Conservation (phyloP, 2,888 invertebrate genomes). For the Cantharis lateralis region DNA sequence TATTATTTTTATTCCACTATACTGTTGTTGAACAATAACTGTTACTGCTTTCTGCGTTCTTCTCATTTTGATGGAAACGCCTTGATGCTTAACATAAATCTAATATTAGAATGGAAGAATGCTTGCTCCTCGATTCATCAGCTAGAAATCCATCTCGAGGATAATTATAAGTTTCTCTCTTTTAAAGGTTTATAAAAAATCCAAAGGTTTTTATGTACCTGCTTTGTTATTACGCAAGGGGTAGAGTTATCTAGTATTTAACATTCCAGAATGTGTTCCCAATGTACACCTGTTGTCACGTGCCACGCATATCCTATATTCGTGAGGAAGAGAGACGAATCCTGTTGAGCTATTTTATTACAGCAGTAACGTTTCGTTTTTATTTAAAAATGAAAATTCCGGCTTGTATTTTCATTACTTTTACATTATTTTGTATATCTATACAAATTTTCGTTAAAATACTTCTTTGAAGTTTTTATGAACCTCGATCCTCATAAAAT, state of each 20-base stretch:
- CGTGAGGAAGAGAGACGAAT: background rate
- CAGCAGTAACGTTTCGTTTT: background rate
- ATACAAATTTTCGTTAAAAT: background rate
- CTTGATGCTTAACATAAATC: background rate
- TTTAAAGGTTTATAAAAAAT: background rate
- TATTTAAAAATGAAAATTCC: background rate
- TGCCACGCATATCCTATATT: background rate
- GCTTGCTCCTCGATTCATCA: background rate
- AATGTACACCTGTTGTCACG: constrained; percentile 1
- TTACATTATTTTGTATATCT: background rate
- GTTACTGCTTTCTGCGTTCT: background rate
- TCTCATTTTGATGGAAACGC: background rate
- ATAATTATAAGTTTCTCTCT: background rate
- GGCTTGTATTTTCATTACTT: background rate
- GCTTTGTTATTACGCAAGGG: background rate
- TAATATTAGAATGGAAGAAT: background rate
- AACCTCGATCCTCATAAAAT: background rate
- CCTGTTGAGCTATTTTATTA: background rate
- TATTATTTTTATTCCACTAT: background rate
- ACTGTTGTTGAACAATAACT: background rate
- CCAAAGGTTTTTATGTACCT: background rate
- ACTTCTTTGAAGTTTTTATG: background rate
- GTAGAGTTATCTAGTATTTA: background rate
- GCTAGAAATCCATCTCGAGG: background rate
- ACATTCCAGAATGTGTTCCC: constrained; percentile 1